Evolutionary conservation across 2,888 invertebrate species (phyloP).

Genomic region (Drosophila macrospina): DNA sequence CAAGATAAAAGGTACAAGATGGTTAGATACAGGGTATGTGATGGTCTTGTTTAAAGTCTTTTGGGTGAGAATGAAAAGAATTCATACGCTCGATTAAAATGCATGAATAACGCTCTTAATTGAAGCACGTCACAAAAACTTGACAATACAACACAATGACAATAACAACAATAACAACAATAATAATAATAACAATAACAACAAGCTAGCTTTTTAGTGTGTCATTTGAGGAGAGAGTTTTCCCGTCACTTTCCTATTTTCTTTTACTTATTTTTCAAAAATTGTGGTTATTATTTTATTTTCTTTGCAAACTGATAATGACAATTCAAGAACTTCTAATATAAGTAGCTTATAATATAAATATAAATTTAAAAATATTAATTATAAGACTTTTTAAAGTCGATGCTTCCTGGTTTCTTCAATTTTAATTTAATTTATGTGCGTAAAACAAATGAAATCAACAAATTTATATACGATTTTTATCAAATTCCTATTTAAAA

Average conservation of each 20-base stretch:
- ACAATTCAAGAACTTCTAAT: background rate
- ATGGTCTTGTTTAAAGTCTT: background rate
- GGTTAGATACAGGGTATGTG: slow-evolving; percentile 9
- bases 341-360: too few species aligned
- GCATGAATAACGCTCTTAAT: slow-evolving; percentile 31
- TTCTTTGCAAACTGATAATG: background rate
- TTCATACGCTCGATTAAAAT: slow-evolving; percentile 27
- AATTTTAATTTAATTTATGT: background rate
- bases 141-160: slow-evolving; percentile 10
- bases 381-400: too few species aligned
- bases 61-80: background rate
- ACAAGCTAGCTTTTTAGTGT: background rate
- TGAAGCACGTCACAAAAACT: slow-evolving; percentile 27
- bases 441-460: too few species aligned
- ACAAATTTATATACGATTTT: too few species aligned
- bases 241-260: background rate
- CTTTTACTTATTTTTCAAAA: background rate
- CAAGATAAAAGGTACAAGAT: too few species aligned
- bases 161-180: too few species aligned
- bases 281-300: background rate
- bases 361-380: too few species aligned
- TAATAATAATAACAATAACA: too few species aligned
- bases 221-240: background rate
- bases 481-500: background rate
- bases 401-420: background rate